Evolutionary conservation across 2,888 invertebrate species (phyloP), one percentile per base, ranked within the genome.

Genomic region (Drosophila bunnanda): DNA sequence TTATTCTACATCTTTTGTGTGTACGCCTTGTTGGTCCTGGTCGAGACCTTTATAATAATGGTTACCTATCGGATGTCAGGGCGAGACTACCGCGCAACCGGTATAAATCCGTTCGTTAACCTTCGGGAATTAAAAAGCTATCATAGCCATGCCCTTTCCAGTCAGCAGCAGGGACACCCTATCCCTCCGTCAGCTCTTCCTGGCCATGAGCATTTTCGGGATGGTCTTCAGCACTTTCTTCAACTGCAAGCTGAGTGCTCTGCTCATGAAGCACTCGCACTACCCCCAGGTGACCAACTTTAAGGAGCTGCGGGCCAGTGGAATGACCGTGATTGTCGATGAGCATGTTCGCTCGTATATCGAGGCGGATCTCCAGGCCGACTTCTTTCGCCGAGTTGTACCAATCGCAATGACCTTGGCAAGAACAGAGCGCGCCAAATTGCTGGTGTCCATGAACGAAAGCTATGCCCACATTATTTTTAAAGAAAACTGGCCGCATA

Each of bases 141-240:
- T 76, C 2, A 7, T 77, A 0, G 76, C 73, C 1, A 48, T 76
- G 9, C 32, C 76, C 8, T 55, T 59, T 20, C 57, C 55, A 1
- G n/a, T 53, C 6, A 44, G 38, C 6, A n/a, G 32, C 0, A 17
- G 60, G 7, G 6, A 39, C 6, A 46, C 52, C 13, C 38, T 52
- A 2, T 61, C 73, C 0, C 25, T 76, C 1, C 73, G 52, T 9
- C 73, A 65, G 32, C 52, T 73, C 2, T 12, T 73, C 7, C 43
- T 76, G 39, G 22, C 50, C 7, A 73, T 76, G 41, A 53, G 73
- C 10, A 15, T 77, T 15, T 65, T 65, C 9, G 43, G 76, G 0
- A 34, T 76, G 34, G 43, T 77, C 5, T 61, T 62, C 2, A 54
- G 53, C 17, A 38, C 25, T 13, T 74, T 69, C 12, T 74, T 77